Evolutionary conservation across 2,797 vertebrate species (phyloP).

Genomic region (Enteromius paludinosus): DNA sequence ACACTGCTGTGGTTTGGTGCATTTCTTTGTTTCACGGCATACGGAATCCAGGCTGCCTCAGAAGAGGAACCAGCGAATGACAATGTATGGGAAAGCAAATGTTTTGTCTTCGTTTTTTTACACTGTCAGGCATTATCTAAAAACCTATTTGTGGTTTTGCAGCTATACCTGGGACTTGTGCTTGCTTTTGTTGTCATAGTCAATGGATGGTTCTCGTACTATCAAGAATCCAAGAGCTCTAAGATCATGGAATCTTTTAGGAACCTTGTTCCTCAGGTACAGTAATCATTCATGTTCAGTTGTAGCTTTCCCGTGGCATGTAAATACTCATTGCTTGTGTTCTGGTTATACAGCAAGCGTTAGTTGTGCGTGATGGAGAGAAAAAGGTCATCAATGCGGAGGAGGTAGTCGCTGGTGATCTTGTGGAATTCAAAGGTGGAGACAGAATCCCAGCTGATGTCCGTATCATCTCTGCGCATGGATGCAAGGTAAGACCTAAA

Average conservation of each 20-base stretch:
- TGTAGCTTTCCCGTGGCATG: background rate
- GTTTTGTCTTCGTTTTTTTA: no score
- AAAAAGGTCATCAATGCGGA: conserved; percentile 91
- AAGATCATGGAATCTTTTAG: conserved; percentile 93
- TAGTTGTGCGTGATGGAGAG: conserved; percentile 92
- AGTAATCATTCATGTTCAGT: background rate
- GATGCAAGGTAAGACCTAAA: conserved; percentile 86
- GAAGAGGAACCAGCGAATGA: conserved; percentile 86
- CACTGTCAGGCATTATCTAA: background rate
- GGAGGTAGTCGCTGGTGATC: conserved; percentile 89
- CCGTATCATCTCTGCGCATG: conserved; percentile 87
- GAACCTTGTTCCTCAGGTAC: conserved; percentile 89
- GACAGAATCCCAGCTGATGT: conserved; percentile 95
- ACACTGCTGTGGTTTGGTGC: conserved; percentile 96
- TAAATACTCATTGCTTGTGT: background rate
- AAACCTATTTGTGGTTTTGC: background rate
- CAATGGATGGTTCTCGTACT: conserved; percentile 91
- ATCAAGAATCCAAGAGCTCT: conserved; percentile 92
- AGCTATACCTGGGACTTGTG: conserved; percentile 90
- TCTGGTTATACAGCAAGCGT: conserved; percentile 84
- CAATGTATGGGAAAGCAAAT: no score
- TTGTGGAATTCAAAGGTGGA: conserved; percentile 95
- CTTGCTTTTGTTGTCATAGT: conserved; percentile 88
- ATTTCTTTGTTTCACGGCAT: conserved; percentile 91
- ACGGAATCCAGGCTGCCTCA: conserved; percentile 81